Evolutionary conservation across 2,113 vertebrate species (phyloP).

Genomic region (Catharus minimus): DNA sequence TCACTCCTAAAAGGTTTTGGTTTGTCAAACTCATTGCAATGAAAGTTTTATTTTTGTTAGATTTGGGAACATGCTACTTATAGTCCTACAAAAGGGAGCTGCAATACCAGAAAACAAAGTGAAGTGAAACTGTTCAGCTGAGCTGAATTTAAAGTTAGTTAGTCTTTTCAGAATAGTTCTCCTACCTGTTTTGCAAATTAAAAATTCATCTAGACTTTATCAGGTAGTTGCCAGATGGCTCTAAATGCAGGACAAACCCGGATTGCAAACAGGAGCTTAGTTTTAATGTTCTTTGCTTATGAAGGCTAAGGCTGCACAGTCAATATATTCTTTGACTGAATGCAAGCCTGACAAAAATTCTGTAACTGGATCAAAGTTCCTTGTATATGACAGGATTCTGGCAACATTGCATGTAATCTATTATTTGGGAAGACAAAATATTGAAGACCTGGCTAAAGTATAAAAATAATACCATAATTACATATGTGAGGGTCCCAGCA

Average conservation of each 20-base stretch:
- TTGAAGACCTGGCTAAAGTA: background rate
- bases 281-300: background rate
- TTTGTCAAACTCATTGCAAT: background rate
- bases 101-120: background rate
- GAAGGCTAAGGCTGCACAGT: background rate
- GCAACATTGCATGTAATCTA: background rate
- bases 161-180: background rate
- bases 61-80: background rate
- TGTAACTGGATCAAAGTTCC: conserved; percentile 14
- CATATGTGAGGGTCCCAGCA: background rate
- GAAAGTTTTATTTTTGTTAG: background rate
- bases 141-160: background rate
- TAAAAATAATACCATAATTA: background rate
- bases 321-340: background rate
- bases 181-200: background rate
- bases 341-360: background rate
- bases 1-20: background rate
- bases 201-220: background rate
- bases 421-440: conserved; percentile 37
- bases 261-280: background rate
- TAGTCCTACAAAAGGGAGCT: background rate
- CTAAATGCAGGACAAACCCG: background rate
- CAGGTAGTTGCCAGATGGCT: background rate
- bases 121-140: background rate
- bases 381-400: conserved; percentile 11